A percentile compares a stretch with the other conserved stretches of the same genome.
phyloP scores from a whole-genome alignment of 2,797 vertebrate species.

The Bufotes viridis region DNA sequence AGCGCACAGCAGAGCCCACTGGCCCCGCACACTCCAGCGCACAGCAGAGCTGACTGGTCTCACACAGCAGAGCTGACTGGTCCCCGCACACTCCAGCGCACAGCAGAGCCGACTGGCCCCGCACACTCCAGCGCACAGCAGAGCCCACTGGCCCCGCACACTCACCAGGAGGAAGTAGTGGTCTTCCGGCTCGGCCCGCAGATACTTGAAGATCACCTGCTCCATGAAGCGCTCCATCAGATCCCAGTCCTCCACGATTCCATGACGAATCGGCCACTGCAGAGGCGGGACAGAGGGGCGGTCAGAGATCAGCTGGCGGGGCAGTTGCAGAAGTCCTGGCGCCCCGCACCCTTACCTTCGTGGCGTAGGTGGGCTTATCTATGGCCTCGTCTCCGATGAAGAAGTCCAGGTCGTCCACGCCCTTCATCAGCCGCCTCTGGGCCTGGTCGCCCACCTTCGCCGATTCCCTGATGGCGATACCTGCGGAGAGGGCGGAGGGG shows the following conservation, averaged over 20 bases:
- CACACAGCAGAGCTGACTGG: background rate
- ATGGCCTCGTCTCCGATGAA: slow-evolving; percentile 97
- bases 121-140: background rate
- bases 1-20: too few species aligned
- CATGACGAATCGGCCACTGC: slow-evolving; percentile 97
- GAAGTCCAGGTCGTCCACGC: slow-evolving; percentile 97
- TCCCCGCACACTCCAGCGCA: background rate
- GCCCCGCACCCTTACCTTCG: slow-evolving; percentile 82
- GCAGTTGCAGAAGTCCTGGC: too few species aligned
- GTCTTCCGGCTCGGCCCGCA: slow-evolving; percentile 96
- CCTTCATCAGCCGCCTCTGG: slow-evolving; percentile 96
- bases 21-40: too few species aligned
- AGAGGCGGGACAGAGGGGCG: slow-evolving; percentile 55
- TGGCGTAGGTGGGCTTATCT: slow-evolving; percentile 95
- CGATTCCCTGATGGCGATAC: slow-evolving; percentile 98
- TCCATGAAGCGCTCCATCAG: slow-evolving; percentile 99
- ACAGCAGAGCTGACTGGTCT: too few species aligned
- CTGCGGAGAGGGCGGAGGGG: slow-evolving; percentile 67
- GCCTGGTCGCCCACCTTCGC: slow-evolving; percentile 97
- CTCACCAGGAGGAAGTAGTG: slow-evolving; percentile 96
- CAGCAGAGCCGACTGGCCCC: background rate
- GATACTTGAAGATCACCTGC: slow-evolving; percentile 98
- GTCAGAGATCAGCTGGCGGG: background rate
- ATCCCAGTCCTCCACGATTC: slow-evolving; percentile 98
- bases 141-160: background rate